Evolutionary conservation across 35 echinoderm and acorn worm species (phyloP).

Genomic region (Amphiura filiformis): DNA sequence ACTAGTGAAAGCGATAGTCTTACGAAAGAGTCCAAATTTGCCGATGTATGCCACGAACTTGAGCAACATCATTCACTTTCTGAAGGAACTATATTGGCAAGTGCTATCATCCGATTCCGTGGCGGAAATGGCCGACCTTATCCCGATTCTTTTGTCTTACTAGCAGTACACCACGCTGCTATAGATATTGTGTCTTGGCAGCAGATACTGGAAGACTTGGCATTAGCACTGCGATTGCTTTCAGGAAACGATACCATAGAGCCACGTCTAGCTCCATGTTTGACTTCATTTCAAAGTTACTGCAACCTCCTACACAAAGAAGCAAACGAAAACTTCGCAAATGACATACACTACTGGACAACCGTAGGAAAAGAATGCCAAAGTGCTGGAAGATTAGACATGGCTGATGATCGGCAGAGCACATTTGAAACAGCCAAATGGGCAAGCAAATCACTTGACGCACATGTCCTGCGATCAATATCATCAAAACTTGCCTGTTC

Average conservation of each 20-base stretch:
- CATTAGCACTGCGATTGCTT: neutral
- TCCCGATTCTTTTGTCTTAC: neutral
- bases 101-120: neutral
- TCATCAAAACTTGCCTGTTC: constrained; percentile 17
- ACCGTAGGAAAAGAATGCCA: constrained; percentile 11
- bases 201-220: constrained; percentile 18
- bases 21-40: neutral
- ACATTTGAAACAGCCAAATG: constrained; percentile 14
- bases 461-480: neutral
- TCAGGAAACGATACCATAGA: neutral
- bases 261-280: neutral
- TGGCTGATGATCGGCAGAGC: neutral
- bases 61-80: constrained; percentile 15
- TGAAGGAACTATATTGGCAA: neutral
- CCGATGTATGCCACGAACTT: neutral
- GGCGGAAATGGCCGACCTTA: neutral
- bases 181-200: constrained; percentile 13
- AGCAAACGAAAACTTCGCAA: neutral
- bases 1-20: neutral
- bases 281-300: neutral
- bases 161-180: constrained; percentile 2
- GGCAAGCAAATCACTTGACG: neutral
- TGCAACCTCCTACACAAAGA: neutral
- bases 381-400: neutral
- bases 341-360: constrained; percentile 1